phyloP scores from a whole-genome alignment of 1,140 invertebrate species.

The Brachystomella parvula region DNA sequence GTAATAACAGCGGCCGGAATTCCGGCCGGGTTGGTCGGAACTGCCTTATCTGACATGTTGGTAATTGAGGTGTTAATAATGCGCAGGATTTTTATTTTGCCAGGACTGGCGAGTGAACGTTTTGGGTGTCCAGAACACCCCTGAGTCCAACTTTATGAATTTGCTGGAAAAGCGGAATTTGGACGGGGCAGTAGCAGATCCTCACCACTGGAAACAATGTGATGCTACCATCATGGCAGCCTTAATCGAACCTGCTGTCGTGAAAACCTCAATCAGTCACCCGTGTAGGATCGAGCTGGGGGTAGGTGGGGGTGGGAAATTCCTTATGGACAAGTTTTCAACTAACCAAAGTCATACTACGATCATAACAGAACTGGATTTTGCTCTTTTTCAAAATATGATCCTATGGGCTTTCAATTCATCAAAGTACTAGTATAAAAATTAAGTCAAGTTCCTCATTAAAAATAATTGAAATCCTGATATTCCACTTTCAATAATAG shows the following conservation, averaged over 20 bases:
- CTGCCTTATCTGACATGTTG: no score
- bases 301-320: not conserved
- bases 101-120: constrained; percentile 12
- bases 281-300: not conserved
- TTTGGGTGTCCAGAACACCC: not conserved
- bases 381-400: not conserved
- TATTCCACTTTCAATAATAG: no score
- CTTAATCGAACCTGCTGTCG: constrained; percentile 5
- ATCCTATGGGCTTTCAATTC: not conserved
- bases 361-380: constrained; percentile 1
- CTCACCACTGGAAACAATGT: not conserved
- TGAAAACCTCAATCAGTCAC: not conserved
- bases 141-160: constrained; percentile 6
- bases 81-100: no score
- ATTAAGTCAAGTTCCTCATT: no score
- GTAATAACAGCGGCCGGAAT: no score
- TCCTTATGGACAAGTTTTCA: not conserved
- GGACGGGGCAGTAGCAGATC: not conserved
- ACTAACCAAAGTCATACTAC: not conserved
- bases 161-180: not conserved
- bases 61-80: no score
- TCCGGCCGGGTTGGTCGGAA: no score
- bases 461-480: no score
- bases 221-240: constrained; percentile 8
- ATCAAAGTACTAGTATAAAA: not conserved